Percentiles rank a stretch among this genome's conserved stretches.
Evolutionary conservation across 1,140 invertebrate species (phyloP).

Genomic region (Homarus americanus): DNA sequence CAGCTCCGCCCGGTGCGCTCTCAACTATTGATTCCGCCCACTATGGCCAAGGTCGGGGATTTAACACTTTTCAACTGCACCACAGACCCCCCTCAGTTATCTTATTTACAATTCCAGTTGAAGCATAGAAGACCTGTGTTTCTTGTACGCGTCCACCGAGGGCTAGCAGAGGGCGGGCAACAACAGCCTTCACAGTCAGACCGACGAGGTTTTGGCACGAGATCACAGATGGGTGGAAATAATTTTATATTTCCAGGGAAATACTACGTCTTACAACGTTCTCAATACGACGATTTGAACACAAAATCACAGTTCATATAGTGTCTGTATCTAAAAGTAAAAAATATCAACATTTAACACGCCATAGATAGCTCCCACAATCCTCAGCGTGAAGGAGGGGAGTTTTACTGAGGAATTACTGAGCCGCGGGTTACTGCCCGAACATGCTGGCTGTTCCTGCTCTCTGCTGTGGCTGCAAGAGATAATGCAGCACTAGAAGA

Average conservation of each 20-base stretch:
- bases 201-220: constrained; percentile 12
- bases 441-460: background rate
- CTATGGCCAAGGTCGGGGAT: constrained; percentile 54
- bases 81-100: background rate
- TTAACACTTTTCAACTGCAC: background rate
- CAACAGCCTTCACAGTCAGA: background rate
- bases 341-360: constrained; percentile 18
- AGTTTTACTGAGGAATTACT: background rate
- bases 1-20: constrained; percentile 21
- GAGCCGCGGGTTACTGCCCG: background rate
- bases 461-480: background rate
- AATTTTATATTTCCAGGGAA: background rate
- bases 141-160: background rate
- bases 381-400: background rate
- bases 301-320: constrained; percentile 3
- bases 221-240: constrained; percentile 36
- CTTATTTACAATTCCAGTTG: background rate
- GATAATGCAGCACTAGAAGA: background rate
- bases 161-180: background rate
- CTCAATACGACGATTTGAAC: background rate
- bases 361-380: constrained; percentile 17
- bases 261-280: background rate
- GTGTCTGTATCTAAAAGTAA: constrained; percentile 15
- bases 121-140: background rate
- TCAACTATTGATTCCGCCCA: constrained; percentile 52